Evolutionary conservation across 2,888 invertebrate species (phyloP).

Genomic region (Dolomedes plantarius): DNA sequence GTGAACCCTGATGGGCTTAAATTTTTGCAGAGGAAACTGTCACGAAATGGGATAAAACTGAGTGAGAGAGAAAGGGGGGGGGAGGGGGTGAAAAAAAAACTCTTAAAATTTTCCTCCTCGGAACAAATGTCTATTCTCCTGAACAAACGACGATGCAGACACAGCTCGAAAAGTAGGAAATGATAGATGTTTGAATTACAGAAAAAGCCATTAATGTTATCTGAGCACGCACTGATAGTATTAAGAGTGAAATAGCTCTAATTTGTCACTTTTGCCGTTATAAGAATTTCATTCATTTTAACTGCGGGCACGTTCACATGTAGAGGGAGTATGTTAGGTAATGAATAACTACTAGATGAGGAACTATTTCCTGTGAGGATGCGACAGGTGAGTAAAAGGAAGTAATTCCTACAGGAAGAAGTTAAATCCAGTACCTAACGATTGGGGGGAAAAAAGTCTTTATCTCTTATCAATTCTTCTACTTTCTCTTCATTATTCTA

Average conservation of each 20-base stretch:
- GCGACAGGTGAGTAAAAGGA: background rate
- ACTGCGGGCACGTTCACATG: background rate
- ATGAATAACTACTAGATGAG: background rate
- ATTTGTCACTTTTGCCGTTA: background rate
- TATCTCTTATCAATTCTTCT: no score
- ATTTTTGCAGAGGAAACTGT: background rate
- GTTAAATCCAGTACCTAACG: no score
- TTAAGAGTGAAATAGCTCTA: background rate
- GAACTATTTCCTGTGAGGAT: background rate
- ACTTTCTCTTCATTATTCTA: no score
- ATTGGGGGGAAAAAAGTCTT: no score
- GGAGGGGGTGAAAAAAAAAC: background rate
- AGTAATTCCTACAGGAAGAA: no score
- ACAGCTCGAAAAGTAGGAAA: background rate
- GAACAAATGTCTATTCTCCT: background rate
- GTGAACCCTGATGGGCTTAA: slow-evolving; percentile 2
- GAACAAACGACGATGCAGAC: no score
- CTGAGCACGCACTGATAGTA: background rate
- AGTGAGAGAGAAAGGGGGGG: background rate
- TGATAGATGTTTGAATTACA: background rate
- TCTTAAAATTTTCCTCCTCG: background rate
- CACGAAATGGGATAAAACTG: no score
- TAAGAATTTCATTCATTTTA: background rate
- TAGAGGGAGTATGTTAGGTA: background rate
- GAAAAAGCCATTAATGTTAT: background rate